Conservation (phyloP, 1,140 invertebrate genomes). For the Drosophila lacertosa region DNA sequence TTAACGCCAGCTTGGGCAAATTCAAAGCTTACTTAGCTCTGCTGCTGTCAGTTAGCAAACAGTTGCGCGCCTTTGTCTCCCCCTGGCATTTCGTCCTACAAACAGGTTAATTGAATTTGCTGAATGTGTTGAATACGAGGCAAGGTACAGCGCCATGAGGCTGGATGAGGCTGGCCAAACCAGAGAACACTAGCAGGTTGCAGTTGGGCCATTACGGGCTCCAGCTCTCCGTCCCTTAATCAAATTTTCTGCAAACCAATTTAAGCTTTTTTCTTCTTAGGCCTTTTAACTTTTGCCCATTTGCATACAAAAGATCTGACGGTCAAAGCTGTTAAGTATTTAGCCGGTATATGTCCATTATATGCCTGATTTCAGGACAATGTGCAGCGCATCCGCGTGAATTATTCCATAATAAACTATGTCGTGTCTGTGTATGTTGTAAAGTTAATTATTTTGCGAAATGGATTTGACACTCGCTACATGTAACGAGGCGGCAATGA, state of each 20-base stretch:
- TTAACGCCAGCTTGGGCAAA: constrained; percentile 31
- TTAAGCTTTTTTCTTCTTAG: too few relatives aligned
- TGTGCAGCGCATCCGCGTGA: constrained; percentile 32
- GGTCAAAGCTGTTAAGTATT: constrained; percentile 19
- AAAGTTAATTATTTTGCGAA: constrained; percentile 58
- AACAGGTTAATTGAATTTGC: constrained; percentile 73
- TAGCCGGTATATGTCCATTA: constrained; percentile 41
- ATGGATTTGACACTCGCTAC: constrained; percentile 53
- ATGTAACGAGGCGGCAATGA: constrained; percentile 50
- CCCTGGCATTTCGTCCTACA: constrained; percentile 39
- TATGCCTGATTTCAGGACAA: constrained; percentile 60
- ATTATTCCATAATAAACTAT: constrained; percentile 49
- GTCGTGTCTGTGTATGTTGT: constrained; percentile 27
- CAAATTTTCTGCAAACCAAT: background rate
- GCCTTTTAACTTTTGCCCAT: background rate
- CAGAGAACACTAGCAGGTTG: too few relatives aligned
- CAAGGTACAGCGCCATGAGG: background rate
- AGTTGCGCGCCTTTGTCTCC: background rate
- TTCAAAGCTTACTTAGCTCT: constrained; percentile 27
- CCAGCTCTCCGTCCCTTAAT: background rate
- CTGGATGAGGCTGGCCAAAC: background rate
- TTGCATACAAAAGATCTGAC: constrained; percentile 20
- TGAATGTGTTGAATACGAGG: constrained; percentile 38
- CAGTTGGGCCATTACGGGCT: constrained; percentile 13
- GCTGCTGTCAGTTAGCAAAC: constrained; percentile 1